Evolutionary conservation across 1,140 invertebrate genomes (phyloP).

Genomic region (Chelonus insularis): DNA sequence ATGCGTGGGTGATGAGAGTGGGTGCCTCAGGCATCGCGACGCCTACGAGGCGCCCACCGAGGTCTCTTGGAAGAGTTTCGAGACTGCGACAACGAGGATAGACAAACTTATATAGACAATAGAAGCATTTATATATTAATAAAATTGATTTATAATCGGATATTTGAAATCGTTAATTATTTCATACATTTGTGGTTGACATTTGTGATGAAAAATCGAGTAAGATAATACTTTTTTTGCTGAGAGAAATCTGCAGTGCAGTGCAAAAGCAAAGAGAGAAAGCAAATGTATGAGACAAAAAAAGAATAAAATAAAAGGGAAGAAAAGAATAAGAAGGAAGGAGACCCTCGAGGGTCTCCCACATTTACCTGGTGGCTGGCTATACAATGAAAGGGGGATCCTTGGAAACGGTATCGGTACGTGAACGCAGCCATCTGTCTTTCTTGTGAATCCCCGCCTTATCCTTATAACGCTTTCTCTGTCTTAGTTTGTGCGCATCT

Average conservation of each 20-base stretch:
- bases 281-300: neutral
- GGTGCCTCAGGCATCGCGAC: slow-evolving; percentile 27
- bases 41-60: slow-evolving; percentile 27
- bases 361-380: slow-evolving; percentile 7
- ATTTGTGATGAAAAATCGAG: too few species aligned
- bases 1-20: slow-evolving; percentile 25
- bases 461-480: neutral
- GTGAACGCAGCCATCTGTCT: slow-evolving; percentile 14
- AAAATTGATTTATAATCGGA: too few species aligned
- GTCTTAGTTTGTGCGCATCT: slow-evolving; percentile 38
- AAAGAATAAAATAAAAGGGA: neutral
- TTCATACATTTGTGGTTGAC: too few species aligned
- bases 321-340: slow-evolving; percentile 2
- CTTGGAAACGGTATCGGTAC: slow-evolving; percentile 2
- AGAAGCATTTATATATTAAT: neutral
- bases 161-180: too few species aligned
- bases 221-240: too few species aligned
- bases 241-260: too few species aligned
- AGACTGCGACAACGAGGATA: neutral
- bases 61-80: slow-evolving; percentile 12
- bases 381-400: slow-evolving; percentile 12
- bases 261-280: neutral
- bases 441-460: neutral
- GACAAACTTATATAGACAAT: slow-evolving; percentile 3
- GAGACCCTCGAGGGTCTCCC: neutral